Conservation (phyloP, 2,797 vertebrate species). For the Ispidina picta region DNA sequence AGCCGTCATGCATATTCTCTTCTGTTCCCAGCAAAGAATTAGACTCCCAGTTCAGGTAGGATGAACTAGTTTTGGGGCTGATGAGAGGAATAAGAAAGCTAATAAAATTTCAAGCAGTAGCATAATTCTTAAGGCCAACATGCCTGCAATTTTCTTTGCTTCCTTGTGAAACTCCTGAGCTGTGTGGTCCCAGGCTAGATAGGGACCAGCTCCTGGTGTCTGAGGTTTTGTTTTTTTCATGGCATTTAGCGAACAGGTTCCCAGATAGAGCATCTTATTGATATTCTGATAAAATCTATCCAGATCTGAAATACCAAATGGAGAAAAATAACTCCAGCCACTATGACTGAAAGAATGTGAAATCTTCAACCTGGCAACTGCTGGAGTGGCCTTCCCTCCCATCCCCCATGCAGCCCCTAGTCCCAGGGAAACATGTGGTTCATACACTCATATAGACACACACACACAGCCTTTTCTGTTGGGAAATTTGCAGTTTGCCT, state of each 20-base stretch:
- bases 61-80: background rate
- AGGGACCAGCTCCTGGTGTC: background rate
- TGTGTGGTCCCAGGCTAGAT: background rate
- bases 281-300: background rate
- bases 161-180: background rate
- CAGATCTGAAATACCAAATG: background rate
- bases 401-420: background rate
- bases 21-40: background rate
- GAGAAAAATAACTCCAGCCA: background rate
- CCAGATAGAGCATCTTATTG: background rate
- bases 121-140: background rate
- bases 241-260: background rate
- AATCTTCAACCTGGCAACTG: constrained; percentile 1
- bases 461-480: background rate
- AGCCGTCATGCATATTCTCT: background rate
- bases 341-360: background rate
- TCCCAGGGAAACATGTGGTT: background rate
- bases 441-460: background rate
- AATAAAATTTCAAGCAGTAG: background rate
- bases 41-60: background rate
- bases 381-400: background rate
- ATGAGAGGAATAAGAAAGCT: background rate
- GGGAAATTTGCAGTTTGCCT: constrained; percentile 36
- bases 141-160: background rate
- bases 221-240: rapidly evolving